A percentile compares a stretch with the other conserved stretches of the same genome.
Conservation (phyloP, 53 echinoderm and acorn worm species). For the Paracentrotus lividus region DNA sequence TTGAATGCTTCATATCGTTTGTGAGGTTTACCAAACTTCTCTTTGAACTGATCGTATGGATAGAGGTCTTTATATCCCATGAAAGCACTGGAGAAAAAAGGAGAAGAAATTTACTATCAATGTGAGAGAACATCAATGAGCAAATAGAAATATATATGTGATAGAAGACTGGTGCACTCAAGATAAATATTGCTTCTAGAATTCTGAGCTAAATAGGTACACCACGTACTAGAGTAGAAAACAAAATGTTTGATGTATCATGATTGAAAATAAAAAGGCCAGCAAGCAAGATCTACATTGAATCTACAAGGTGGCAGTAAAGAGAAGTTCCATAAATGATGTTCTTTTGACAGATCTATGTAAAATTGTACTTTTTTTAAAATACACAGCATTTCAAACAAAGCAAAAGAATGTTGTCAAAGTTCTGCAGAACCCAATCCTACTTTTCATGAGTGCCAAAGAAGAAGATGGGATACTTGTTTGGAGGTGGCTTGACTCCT, state of each 20-base stretch:
- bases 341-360: no score
- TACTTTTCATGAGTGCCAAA: conserved; percentile 99
- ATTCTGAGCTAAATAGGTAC: no score
- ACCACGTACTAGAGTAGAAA: no score
- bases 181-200: no score
- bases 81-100: conserved; percentile 89
- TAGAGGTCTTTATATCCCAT: conserved; percentile 89
- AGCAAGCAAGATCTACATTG: no score
- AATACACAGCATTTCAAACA: background rate
- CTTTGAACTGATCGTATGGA: conserved; percentile 84
- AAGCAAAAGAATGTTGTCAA: background rate
- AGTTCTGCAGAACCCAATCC: conserved; percentile 15
- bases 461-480: conserved; percentile 95
- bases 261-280: no score
- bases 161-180: no score
- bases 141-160: no score
- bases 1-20: conserved; percentile 91
- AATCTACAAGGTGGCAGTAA: no score
- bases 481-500: conserved; percentile 90
- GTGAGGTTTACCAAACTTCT: conserved; percentile 90
- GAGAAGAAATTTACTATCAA: background rate
- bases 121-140: background rate
- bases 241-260: no score
- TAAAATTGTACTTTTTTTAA: no score
- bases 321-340: no score